These are phyloP conservation scores for Belgica antarctica DNA, from an alignment of 2,888 invertebrate species.

Conservation along the genomic window DNA sequence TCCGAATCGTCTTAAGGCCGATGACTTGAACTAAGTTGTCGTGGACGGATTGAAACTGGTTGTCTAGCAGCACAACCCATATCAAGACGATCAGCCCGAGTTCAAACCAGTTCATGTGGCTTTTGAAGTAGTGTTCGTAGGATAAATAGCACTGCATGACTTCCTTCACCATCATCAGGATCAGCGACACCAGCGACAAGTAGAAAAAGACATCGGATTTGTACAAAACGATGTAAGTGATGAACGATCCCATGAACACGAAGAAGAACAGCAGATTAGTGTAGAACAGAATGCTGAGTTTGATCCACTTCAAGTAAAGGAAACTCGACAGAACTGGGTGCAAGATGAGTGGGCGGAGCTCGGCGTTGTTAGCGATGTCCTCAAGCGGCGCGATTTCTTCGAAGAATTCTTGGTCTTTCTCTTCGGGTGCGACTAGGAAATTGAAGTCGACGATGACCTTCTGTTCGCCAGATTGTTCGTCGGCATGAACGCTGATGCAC, in stretches of 20 bases:
- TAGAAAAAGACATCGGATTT: neutral
- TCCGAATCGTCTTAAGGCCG: slow-evolving; percentile 60
- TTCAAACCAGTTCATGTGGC: slow-evolving; percentile 22
- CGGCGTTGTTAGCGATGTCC: slow-evolving; percentile 68
- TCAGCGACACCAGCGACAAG: slow-evolving; percentile 50
- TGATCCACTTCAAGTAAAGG: slow-evolving; percentile 76
- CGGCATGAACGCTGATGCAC: slow-evolving; percentile 66
- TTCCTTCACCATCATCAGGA: slow-evolving; percentile 66
- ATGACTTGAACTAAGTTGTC: slow-evolving; percentile 56
- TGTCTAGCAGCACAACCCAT: slow-evolving; percentile 55
- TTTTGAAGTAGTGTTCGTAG: slow-evolving; percentile 4
- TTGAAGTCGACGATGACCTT: slow-evolving; percentile 72
- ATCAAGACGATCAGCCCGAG: slow-evolving; percentile 50
- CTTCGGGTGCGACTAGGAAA: slow-evolving; percentile 64
- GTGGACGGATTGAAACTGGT: neutral
- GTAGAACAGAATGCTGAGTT: slow-evolving; percentile 70
- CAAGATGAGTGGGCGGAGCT: slow-evolving; percentile 67
- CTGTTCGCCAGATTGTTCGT: slow-evolving; percentile 59
- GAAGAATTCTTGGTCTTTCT: neutral
- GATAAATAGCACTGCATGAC: slow-evolving; percentile 65
- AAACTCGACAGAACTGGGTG: slow-evolving; percentile 80
- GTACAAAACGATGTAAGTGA: slow-evolving; percentile 65
- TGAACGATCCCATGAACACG: slow-evolving; percentile 66
- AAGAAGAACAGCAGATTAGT: slow-evolving; percentile 71
- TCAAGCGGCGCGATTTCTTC: slow-evolving; percentile 74